Conservation (phyloP, 2,113 vertebrate genomes). For the Actenoides lindsayi region DNA sequence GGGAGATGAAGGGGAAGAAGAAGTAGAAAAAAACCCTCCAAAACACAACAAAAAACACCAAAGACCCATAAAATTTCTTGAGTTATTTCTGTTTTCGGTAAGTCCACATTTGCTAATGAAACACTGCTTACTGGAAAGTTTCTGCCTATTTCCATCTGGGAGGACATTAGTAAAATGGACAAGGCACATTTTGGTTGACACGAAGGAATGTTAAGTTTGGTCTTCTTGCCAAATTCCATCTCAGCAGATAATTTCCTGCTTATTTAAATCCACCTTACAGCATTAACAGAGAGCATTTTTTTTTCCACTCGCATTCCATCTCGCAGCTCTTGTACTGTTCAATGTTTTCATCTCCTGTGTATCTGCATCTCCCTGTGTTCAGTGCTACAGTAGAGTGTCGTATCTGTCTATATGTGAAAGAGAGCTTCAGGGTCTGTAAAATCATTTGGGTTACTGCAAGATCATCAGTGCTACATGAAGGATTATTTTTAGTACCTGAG, state of each 20-base stretch:
- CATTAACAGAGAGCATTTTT: background rate
- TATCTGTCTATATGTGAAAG: background rate
- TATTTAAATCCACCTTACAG: background rate
- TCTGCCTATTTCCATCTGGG: background rate
- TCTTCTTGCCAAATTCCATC: constrained; percentile 17
- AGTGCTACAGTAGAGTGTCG: background rate
- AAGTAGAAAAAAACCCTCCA: no score
- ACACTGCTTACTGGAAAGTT: background rate
- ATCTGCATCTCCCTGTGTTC: background rate
- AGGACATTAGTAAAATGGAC: background rate
- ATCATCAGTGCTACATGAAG: background rate
- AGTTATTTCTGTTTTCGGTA: background rate
- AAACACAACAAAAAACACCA: background rate
- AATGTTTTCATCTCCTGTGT: background rate
- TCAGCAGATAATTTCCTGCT: background rate
- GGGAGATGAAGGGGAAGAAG: no score
- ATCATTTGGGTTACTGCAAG: background rate
- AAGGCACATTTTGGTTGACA: background rate
- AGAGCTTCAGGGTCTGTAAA: background rate
- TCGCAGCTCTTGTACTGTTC: background rate
- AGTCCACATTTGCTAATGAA: background rate
- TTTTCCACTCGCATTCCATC: background rate
- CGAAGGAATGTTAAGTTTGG: background rate
- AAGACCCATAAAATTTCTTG: background rate
- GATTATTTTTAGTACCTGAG: background rate